Evolutionary conservation across 2,113 vertebrate genomes (phyloP).

Genomic region (Petrocephalus zakoni): DNA sequence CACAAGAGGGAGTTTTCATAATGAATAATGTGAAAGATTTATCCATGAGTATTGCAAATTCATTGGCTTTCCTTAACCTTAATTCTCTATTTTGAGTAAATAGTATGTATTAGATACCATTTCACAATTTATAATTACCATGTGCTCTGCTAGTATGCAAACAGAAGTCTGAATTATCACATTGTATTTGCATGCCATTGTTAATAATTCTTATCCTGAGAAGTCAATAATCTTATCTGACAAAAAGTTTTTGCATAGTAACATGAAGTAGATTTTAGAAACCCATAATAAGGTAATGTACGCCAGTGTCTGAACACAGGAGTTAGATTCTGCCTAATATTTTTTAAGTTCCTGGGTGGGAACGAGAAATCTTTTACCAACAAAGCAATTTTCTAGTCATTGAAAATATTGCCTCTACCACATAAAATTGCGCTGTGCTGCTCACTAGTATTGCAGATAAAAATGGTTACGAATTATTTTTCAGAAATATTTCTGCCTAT

Average conservation of each 20-base stretch:
- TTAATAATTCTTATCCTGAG: not conserved
- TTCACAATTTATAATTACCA: not conserved
- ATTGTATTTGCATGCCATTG: not conserved
- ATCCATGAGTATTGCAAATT: not conserved
- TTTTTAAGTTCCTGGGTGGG: not conserved
- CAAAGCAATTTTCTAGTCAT: not conserved
- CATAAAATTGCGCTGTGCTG: not conserved
- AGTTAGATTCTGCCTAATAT: not conserved
- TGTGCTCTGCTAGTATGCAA: not conserved
- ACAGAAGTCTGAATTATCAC: not conserved
- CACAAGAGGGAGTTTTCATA: not conserved
- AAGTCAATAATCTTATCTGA: not conserved
- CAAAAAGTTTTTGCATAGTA: not conserved
- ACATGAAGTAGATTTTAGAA: not conserved
- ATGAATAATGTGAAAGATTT: not conserved
- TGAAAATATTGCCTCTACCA: not conserved
- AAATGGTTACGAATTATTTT: not conserved
- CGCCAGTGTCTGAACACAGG: not conserved
- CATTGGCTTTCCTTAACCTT: not conserved
- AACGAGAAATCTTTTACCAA: not conserved
- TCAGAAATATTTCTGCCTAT: not conserved
- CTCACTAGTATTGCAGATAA: not conserved
- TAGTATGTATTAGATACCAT: not conserved
- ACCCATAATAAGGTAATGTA: not conserved
- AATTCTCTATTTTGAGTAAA: not conserved